Base-by-base conservation (phyloP, 2,797 vertebrate species). In the Urophycis tenuis region DNA sequence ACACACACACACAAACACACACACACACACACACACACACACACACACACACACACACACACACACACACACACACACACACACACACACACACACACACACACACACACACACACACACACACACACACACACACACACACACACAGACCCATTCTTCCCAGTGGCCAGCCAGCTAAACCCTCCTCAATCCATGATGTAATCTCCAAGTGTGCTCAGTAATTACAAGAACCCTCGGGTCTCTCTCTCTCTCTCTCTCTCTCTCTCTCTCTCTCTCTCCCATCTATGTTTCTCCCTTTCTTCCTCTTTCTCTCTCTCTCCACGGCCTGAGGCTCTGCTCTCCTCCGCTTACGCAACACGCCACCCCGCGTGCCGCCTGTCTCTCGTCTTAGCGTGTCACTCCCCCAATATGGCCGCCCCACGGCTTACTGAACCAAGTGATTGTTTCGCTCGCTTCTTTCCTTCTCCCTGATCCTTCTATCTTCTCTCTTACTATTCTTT, bases 171-270 rank as follows among this genome's bases (percentile, higher is more conserved):
- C 81, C 1, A 81, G 83, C 74, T 87, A 90, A 90, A 88, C 71
- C 88, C 78, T 64, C 78, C 77, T 81, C 88, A 88, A 89, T 90
- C 89, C 86, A 83, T 88, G 87, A 89, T 88, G 88, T 92, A 91
- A 92, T 91, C 89, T 89, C 82, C 69, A 86, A 90, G 84, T 87
- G 86, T 88, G 85, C 87, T 85, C 82, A 87, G 87, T 90, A 88
- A 92, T 90, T 89, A 92, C 89, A 88, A 88, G 89, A 81, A 80
- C 89, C 84, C 69, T 84, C 85, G 81, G 19, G 22, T 64, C 22
- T 64, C 53, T 64, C 53, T 25, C 53, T 64, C 53, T 25, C 53
- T 64, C 53, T 10, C 45, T 49, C 45, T 22, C 17, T 53, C 17
- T 22, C 45, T 25, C 19, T 25, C 49, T 60, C 49, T 45, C 41